These are phyloP conservation scores for Microplitis manilae DNA, from an alignment of 2,888 invertebrate genomes.

Conservation along the genomic window DNA sequence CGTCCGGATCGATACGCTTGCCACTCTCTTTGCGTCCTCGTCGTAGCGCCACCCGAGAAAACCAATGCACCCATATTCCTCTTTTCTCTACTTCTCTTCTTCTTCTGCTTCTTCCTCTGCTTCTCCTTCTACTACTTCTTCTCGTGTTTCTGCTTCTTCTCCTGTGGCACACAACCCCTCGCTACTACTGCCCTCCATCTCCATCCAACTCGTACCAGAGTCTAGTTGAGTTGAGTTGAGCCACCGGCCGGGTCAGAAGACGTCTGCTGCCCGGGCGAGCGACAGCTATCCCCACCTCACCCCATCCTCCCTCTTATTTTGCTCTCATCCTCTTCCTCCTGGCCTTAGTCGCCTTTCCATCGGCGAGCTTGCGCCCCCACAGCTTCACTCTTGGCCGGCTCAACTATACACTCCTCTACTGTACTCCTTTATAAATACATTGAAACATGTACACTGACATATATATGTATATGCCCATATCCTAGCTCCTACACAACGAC, in stretches of 20 bases:
- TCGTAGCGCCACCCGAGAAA: conserved; percentile 61
- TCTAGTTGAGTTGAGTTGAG: conserved; percentile 50
- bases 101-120: neutral
- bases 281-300: conserved; percentile 68
- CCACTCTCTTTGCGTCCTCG: conserved; percentile 60
- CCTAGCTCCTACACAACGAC: conserved; percentile 32
- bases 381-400: conserved; percentile 43
- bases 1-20: conserved; percentile 70
- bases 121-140: conserved; percentile 39
- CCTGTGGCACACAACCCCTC: conserved; percentile 40
- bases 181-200: conserved; percentile 15
- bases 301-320: conserved; percentile 52
- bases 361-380: conserved; percentile 46
- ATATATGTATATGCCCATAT: neutral
- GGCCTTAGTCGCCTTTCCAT: conserved; percentile 51
- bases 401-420: conserved; percentile 44
- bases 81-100: conserved; percentile 39
- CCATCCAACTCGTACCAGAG: conserved; percentile 36
- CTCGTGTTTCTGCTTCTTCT: conserved; percentile 16
- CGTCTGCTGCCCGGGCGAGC: conserved; percentile 72
- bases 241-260: conserved; percentile 70
- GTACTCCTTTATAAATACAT: conserved; percentile 51
- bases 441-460: conserved; percentile 3
- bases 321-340: conserved; percentile 50
- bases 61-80: conserved; percentile 66